A percentile compares a stretch with the other conserved stretches of the same genome.
These are phyloP conservation scores for Hermaeophaga mercurialis DNA, from an alignment of 2,888 invertebrate species.

Conservation along the genomic window DNA sequence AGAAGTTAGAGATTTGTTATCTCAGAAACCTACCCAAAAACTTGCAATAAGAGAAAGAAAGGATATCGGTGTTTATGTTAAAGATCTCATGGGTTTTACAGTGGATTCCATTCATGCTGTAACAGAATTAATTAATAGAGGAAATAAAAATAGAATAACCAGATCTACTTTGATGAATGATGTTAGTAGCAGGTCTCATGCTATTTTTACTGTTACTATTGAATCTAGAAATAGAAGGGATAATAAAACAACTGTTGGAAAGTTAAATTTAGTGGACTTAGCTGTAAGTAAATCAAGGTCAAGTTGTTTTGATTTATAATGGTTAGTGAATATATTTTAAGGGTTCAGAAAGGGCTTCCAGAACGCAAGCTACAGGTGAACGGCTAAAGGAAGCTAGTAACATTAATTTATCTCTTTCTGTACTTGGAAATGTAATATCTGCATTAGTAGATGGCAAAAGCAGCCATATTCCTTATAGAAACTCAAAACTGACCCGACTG, in stretches of 20 bases:
- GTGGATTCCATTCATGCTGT: slow-evolving; percentile 71
- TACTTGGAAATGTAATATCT: slow-evolving; percentile 97
- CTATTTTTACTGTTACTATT: slow-evolving; percentile 97
- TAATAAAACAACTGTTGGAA: slow-evolving; percentile 89
- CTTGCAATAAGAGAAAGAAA: slow-evolving; percentile 94
- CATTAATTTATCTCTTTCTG: slow-evolving; percentile 96
- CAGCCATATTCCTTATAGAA: slow-evolving; percentile 96
- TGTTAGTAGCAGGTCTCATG: slow-evolving; percentile 95
- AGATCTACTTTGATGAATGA: slow-evolving; percentile 98
- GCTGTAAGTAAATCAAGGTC: slow-evolving; percentile 68
- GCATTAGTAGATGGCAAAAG: slow-evolving; percentile 97
- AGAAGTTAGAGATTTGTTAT: slow-evolving; percentile 92
- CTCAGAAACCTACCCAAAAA: slow-evolving; percentile 81
- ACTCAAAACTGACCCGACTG: slow-evolving; percentile 93
- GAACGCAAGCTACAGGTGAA: slow-evolving; percentile 93
- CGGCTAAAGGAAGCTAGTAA: slow-evolving; percentile 96
- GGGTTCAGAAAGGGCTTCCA: slow-evolving; percentile 97
- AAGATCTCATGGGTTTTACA: slow-evolving; percentile 96
- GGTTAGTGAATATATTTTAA: slow-evolving; percentile 51
- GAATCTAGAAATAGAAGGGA: slow-evolving; percentile 90
- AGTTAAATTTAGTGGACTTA: slow-evolving; percentile 95
- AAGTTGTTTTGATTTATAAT: not conserved
- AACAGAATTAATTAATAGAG: slow-evolving; percentile 70
- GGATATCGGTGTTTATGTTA: slow-evolving; percentile 97
- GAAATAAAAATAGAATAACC: slow-evolving; percentile 91